phyloP scores from a whole-genome alignment of 2,888 invertebrate genomes.

The Watsonalla cultraria region DNA sequence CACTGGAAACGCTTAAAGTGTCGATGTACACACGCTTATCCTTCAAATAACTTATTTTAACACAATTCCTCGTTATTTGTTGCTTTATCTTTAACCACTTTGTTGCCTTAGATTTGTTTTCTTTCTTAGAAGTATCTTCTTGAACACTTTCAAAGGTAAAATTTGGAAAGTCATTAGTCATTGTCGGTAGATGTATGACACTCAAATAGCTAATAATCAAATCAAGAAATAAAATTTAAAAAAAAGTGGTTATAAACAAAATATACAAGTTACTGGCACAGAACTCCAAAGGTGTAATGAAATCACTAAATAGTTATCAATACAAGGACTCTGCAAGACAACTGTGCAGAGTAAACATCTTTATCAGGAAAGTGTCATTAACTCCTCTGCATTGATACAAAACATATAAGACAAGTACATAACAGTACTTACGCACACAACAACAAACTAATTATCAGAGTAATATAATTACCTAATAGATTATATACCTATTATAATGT shows the following conservation, averaged over 20 bases:
- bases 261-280: neutral
- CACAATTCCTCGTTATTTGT: conserved; percentile 41
- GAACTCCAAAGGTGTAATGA: conserved; percentile 4
- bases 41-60: conserved; percentile 32
- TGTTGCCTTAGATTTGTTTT: conserved; percentile 14
- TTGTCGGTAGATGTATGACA: conserved; percentile 4
- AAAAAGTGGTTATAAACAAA: neutral
- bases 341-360: conserved; percentile 44
- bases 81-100: conserved; percentile 53
- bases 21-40: conserved; percentile 52
- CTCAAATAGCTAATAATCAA: too few relatives aligned
- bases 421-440: conserved; percentile 15
- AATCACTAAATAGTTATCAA: conserved; percentile 25
- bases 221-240: too few relatives aligned
- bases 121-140: conserved; percentile 21
- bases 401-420: conserved; percentile 32
- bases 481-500: too few relatives aligned
- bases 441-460: too few relatives aligned
- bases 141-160: conserved; percentile 15
- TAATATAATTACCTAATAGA: too few relatives aligned
- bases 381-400: conserved; percentile 34
- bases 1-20: conserved; percentile 52
- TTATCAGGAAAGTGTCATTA: conserved; percentile 62
- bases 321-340: conserved; percentile 25
- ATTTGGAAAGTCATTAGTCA: conserved; percentile 14